A percentile compares a stretch with the other conserved stretches of the same genome.
Evolutionary conservation across 1,140 invertebrate genomes (phyloP).

Genomic region (Anoplolepis gracilipes): DNA sequence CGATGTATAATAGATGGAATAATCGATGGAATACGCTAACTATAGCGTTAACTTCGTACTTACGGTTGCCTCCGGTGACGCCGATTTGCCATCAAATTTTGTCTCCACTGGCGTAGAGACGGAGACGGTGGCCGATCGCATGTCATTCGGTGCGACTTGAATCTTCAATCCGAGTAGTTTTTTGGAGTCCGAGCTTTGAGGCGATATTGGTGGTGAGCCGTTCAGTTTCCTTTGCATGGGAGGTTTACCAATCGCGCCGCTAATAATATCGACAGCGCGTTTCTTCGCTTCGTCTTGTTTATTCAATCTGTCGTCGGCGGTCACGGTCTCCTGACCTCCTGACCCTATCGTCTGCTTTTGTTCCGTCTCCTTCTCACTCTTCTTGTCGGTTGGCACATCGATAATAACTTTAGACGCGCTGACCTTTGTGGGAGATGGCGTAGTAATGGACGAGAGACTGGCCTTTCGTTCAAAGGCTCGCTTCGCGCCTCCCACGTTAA

Average conservation of each 20-base stretch:
- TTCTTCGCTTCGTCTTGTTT: conserved; percentile 79
- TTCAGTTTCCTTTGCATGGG: conserved; percentile 78
- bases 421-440: conserved; percentile 69
- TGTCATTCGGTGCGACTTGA: conserved; percentile 81
- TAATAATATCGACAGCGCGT: conserved; percentile 82
- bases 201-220: conserved; percentile 79
- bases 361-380: conserved; percentile 59
- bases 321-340: conserved; percentile 69
- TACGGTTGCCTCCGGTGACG: conserved; percentile 72
- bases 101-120: conserved; percentile 82
- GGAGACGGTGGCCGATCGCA: conserved; percentile 80
- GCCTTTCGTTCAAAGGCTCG: conserved; percentile 93
- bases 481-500: conserved; percentile 93
- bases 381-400: conserved; percentile 75
- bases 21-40: not conserved
- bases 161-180: conserved; percentile 80
- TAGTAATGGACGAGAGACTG: conserved; percentile 87
- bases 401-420: conserved; percentile 81
- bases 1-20: not conserved
- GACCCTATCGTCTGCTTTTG: conserved; percentile 53
- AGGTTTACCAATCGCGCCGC: conserved; percentile 82
- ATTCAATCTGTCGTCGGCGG: conserved; percentile 65
- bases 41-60: conserved; percentile 56
- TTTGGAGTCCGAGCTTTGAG: conserved; percentile 74
- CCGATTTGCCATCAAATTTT: conserved; percentile 77